Evolutionary conservation across 2,113 vertebrate genomes (phyloP).

Genomic region (Dipodomys merriami): DNA sequence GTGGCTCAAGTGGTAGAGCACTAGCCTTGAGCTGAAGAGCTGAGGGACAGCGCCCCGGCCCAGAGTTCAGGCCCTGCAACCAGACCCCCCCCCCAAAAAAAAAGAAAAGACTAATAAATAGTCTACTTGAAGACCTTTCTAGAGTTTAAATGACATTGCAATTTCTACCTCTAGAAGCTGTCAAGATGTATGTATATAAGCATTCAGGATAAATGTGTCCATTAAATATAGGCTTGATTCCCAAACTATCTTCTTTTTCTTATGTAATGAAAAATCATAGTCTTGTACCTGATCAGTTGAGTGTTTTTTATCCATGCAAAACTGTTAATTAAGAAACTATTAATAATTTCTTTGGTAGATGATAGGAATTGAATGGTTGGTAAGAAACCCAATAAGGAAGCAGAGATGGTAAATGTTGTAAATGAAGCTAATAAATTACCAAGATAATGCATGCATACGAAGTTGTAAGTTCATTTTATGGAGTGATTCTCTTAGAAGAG

Average conservation of each 20-base stretch:
- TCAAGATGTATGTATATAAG: not conserved
- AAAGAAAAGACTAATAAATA: constrained; percentile 31
- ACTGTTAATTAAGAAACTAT: not conserved
- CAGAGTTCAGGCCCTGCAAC: too few species aligned
- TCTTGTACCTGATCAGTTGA: not conserved
- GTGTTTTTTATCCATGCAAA: not conserved
- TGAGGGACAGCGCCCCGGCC: too few species aligned
- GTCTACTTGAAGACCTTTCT: not conserved
- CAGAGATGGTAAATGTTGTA: not conserved
- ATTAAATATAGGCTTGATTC: not conserved
- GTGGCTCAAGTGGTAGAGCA: too few species aligned
- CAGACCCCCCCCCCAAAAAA: too few species aligned
- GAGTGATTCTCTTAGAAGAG: not conserved
- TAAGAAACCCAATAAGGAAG: not conserved
- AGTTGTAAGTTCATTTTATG: not conserved
- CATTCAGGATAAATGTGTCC: not conserved
- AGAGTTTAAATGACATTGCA: not conserved
- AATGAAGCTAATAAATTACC: not conserved
- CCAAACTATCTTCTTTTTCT: not conserved
- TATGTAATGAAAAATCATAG: not conserved
- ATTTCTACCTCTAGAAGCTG: not conserved
- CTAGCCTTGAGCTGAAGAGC: too few species aligned
- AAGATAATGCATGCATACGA: not conserved
- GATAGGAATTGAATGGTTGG: not conserved
- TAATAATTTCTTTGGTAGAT: not conserved